These are phyloP conservation scores for Netta rufina DNA, from an alignment of 2,797 vertebrate genomes.

Conservation along the genomic window DNA sequence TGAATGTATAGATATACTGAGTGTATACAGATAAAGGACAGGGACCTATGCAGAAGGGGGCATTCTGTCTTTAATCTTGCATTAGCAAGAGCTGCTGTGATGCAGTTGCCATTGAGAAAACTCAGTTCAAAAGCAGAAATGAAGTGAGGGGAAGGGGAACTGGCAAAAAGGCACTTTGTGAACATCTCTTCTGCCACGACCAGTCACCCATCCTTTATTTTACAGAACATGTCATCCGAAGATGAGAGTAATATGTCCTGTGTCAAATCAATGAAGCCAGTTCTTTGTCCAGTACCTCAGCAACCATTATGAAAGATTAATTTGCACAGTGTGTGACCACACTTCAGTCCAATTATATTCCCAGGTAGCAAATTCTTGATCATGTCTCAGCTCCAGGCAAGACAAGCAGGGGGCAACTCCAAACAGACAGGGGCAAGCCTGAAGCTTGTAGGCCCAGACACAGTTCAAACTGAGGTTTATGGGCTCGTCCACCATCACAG, in stretches of 20 bases:
- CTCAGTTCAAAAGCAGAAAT: background rate
- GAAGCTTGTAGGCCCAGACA: background rate
- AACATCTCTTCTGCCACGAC: conserved; percentile 36
- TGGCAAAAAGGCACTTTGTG: background rate
- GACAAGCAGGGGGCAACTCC: background rate
- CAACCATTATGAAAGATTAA: conserved; percentile 44
- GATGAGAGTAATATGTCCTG: conserved; percentile 49
- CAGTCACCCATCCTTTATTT: conserved; percentile 41
- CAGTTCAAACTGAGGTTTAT: background rate
- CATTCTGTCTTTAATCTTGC: background rate
- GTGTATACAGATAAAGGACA: background rate
- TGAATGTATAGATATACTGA: background rate
- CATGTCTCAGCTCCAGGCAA: background rate
- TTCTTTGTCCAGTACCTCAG: conserved; percentile 4
- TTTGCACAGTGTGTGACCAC: background rate
- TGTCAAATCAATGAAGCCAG: conserved; percentile 63
- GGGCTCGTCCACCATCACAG: background rate
- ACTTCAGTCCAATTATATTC: conserved; percentile 44
- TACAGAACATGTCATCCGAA: conserved; percentile 4
- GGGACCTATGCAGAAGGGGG: background rate
- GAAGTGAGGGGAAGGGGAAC: background rate
- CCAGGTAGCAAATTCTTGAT: conserved; percentile 14
- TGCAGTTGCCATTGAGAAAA: background rate
- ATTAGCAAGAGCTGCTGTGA: background rate
- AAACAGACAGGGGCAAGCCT: background rate